These are phyloP conservation scores for Enteromius radiatus DNA, from an alignment of 2,797 vertebrate species.

Conservation along the genomic window DNA sequence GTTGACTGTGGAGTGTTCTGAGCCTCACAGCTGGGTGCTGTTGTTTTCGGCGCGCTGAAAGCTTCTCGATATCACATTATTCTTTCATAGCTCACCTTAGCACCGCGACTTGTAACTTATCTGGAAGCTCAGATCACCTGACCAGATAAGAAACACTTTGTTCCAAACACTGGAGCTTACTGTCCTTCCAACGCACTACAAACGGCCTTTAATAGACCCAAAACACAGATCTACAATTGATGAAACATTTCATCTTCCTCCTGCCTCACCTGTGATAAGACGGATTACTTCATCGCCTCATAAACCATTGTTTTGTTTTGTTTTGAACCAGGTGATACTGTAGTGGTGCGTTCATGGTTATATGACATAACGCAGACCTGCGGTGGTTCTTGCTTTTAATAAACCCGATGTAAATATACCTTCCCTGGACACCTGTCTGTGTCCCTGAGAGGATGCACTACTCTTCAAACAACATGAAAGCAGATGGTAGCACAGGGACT, in stretches of 20 bases:
- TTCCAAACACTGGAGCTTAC: conserved; percentile 71
- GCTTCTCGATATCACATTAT: conserved; percentile 82
- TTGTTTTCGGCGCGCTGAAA: conserved; percentile 62
- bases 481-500: conserved; percentile 16
- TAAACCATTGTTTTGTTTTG: neutral
- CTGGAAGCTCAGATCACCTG: conserved; percentile 80
- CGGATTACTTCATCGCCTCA: neutral
- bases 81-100: conserved; percentile 80
- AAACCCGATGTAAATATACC: neutral
- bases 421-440: conserved; percentile 22
- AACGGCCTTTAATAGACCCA: conserved; percentile 40
- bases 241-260: conserved; percentile 32
- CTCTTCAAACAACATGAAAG: conserved; percentile 38
- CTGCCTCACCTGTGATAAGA: neutral
- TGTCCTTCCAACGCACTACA: conserved; percentile 62
- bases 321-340: neutral
- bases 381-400: neutral
- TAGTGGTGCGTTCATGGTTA: neutral
- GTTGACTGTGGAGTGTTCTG: conserved; percentile 9
- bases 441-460: conserved; percentile 26
- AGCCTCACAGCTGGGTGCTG: conserved; percentile 22
- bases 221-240: conserved; percentile 43
- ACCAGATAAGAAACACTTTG: conserved; percentile 78
- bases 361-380: neutral
- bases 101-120: conserved; percentile 74